Percentiles rank a stretch among this genome's conserved stretches.
Conservation (phyloP, 2,888 invertebrate species). For the Torymus auratus region DNA sequence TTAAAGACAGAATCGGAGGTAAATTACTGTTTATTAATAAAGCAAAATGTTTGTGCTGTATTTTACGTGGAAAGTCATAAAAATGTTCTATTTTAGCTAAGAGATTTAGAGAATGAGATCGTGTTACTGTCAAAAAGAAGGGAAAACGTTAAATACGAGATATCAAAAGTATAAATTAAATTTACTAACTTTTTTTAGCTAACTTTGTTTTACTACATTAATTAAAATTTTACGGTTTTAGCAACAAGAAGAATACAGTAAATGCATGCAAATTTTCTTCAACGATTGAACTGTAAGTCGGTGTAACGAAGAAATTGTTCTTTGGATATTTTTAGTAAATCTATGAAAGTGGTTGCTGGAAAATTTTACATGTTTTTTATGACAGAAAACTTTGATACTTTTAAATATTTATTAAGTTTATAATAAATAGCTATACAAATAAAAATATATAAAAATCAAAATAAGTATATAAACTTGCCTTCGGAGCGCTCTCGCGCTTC, state of each 20-base stretch:
- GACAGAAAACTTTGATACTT: too few relatives aligned
- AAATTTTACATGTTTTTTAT: too few relatives aligned
- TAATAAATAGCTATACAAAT: too few relatives aligned
- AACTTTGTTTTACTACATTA: background rate
- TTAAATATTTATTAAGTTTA: too few relatives aligned
- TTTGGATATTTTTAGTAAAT: too few relatives aligned
- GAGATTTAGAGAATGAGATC: conserved; percentile 55
- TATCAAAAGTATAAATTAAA: conserved; percentile 41
- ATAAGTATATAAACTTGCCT: too few relatives aligned
- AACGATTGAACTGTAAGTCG: conserved; percentile 17
- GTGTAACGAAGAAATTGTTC: background rate
- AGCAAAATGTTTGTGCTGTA: conserved; percentile 6
- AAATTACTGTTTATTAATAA: conserved; percentile 57
- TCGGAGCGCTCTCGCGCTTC: too few relatives aligned
- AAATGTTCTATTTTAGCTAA: conserved; percentile 36
- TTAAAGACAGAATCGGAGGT: conserved; percentile 67
- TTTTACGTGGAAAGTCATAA: too few relatives aligned
- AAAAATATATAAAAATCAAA: too few relatives aligned
- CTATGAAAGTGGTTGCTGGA: too few relatives aligned
- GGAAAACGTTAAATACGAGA: conserved; percentile 38
- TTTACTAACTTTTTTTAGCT: background rate
- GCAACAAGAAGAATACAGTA: conserved; percentile 43
- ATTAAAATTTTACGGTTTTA: conserved; percentile 2
- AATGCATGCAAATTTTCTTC: conserved; percentile 37
- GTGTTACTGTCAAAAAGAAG: conserved; percentile 22